phyloP scores from a whole-genome alignment of 2,113 vertebrate species.

The Uria aalge region DNA sequence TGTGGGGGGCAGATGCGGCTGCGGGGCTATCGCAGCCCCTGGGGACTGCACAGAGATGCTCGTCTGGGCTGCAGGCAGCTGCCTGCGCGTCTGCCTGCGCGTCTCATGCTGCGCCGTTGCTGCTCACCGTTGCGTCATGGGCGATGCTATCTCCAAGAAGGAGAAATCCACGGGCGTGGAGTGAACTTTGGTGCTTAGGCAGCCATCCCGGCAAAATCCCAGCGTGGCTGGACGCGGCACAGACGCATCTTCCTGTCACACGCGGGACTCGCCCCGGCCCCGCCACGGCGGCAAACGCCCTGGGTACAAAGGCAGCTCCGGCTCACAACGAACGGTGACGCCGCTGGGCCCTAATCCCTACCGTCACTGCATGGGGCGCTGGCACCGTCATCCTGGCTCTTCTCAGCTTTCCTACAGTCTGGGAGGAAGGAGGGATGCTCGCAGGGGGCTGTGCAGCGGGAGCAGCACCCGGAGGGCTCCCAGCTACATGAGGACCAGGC shows the following conservation, averaged over 20 bases:
- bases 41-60: neutral
- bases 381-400: accelerated
- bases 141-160: neutral
- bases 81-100: neutral
- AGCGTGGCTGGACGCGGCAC: accelerated
- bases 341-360: neutral
- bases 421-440: neutral
- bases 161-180: neutral
- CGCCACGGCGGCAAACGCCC: neutral
- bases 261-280: accelerated
- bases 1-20: neutral
- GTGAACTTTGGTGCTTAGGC: neutral
- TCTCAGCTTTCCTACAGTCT: accelerated
- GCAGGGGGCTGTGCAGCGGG: neutral
- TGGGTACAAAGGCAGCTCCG: neutral
- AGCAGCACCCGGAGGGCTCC: neutral
- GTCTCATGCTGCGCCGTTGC: accelerated
- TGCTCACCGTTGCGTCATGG: accelerated
- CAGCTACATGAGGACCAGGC: accelerated
- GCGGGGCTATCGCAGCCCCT: neutral
- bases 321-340: accelerated
- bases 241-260: neutral
- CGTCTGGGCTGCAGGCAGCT: neutral
- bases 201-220: neutral
- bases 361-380: accelerated